Base-by-base conservation (phyloP, 2,113 vertebrate species). In the Rhipidura dahli region DNA sequence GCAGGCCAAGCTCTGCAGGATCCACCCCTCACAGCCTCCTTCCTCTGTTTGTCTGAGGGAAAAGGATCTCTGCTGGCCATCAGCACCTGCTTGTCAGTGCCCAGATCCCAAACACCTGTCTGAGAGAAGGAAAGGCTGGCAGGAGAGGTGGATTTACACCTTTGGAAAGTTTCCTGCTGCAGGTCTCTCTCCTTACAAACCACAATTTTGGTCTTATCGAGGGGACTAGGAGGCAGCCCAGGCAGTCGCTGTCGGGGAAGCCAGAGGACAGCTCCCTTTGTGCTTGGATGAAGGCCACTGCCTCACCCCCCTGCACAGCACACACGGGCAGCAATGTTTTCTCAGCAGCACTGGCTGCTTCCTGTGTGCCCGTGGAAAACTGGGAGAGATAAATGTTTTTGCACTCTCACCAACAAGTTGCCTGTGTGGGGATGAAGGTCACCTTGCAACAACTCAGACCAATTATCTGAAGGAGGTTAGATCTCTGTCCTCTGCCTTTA, bases 381-480 rank as follows among this genome's bases (percentile, higher is more conserved):
- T 21, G 68, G 24, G 57, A 91, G 77, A 59, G 64, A 68, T 1
- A 79, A 93, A 72, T 50, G 21, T 61, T 70, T 81, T 50, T 93
- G 53, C 86, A 69, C 86, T 96, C 93, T 91, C 63, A 89, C 89
- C 94, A 89, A 28, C 49, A 42, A 91, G 30, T 76, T 82, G 66
- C 76, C 76, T 94, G 71, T 23, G 47, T 44, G 54, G 84, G 85
- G 94, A 93, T 95, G 97, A 99, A 98, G 98, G 98, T 99, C 98
- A 98, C 98, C 98, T 99, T 98, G 97, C 81, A 70, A 72, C 95
- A 94, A 92, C 93, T 97, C 97, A 97, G 94, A 95, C 95, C 96
- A 96, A 97, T 98, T 98, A 98, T 94, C 90, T 97, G 90, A 94
- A 96, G 88, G 95, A 89, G 91, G 97, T 97, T 95, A 96, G 84